Conservation (phyloP, 37 sponge, comb jelly and placozoan species). For the Dysidea cf. avara region DNA sequence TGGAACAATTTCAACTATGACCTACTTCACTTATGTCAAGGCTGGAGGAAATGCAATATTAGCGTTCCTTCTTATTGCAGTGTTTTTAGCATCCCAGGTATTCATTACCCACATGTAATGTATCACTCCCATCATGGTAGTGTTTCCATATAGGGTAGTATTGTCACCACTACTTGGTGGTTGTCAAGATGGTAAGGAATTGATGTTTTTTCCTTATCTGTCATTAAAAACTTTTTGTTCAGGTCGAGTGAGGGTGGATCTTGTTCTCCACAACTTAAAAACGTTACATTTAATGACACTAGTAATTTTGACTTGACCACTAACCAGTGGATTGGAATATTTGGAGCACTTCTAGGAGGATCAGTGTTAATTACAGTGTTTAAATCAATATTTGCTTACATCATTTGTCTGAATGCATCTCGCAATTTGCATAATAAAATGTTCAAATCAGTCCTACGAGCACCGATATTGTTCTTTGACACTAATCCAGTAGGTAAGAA, state of each 20-base stretch:
- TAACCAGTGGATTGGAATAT: constrained; percentile 40
- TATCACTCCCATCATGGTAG: too few relatives aligned
- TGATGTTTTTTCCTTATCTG: too few relatives aligned
- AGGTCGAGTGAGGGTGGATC: too few relatives aligned
- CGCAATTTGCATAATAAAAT: constrained; percentile 51
- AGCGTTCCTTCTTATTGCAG: constrained; percentile 53
- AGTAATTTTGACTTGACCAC: too few relatives aligned
- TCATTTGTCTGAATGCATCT: constrained; percentile 52
- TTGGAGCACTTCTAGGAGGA: constrained; percentile 11
- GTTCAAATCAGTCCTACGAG: background rate
- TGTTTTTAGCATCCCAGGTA: constrained; percentile 6
- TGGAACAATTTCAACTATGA: constrained; percentile 46
- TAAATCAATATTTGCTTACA: constrained; percentile 22
- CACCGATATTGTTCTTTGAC: background rate
- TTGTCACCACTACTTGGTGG: constrained; percentile 66
- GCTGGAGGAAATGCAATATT: constrained; percentile 41
- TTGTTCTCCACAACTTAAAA: too few relatives aligned
- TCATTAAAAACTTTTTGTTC: too few relatives aligned
- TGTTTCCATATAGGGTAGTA: constrained; percentile 18
- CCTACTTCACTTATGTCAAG: constrained; percentile 58
- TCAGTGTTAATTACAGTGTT: constrained; percentile 32
- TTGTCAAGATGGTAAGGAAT: constrained; percentile 58
- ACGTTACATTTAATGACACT: too few relatives aligned
- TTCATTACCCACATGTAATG: too few relatives aligned
- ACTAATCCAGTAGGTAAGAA: background rate